Percentiles rank a stretch among this genome's conserved stretches.
These are phyloP conservation scores for Hypanus sabinus DNA, from an alignment of 2,113 vertebrate genomes.

Conservation along the genomic window DNA sequence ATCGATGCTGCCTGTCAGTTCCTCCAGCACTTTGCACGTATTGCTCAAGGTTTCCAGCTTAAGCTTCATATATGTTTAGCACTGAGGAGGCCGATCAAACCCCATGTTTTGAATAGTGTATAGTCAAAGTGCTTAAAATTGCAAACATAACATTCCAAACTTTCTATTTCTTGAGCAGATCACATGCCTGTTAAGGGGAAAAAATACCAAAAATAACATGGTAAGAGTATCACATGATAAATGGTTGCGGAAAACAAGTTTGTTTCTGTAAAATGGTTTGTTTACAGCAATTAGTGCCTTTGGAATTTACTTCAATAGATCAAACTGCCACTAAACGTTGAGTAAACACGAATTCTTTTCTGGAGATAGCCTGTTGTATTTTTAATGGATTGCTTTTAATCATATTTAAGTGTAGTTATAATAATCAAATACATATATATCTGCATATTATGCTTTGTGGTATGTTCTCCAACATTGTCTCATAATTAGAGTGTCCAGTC, in stretches of 20 bases:
- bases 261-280: background rate
- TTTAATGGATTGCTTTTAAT: background rate
- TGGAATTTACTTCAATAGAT: background rate
- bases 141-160: background rate
- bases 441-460: background rate
- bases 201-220: background rate
- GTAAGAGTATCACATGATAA: background rate
- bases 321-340: background rate
- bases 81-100: too few species aligned
- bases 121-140: background rate
- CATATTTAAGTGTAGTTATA: background rate
- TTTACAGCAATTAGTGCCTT: background rate
- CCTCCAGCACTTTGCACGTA: too few species aligned
- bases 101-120: background rate
- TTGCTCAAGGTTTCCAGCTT: too few species aligned
- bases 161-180: background rate
- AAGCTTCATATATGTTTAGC: too few species aligned
- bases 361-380: background rate
- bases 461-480: background rate
- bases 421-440: background rate
- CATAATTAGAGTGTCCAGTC: background rate
- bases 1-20: too few species aligned
- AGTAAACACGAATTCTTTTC: background rate
- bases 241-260: background rate
- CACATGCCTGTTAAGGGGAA: background rate